These are phyloP conservation scores for Aurelia aurita DNA, from an alignment of 30 jellyfish, hydroid and myxozoan species.

Conservation along the genomic window DNA sequence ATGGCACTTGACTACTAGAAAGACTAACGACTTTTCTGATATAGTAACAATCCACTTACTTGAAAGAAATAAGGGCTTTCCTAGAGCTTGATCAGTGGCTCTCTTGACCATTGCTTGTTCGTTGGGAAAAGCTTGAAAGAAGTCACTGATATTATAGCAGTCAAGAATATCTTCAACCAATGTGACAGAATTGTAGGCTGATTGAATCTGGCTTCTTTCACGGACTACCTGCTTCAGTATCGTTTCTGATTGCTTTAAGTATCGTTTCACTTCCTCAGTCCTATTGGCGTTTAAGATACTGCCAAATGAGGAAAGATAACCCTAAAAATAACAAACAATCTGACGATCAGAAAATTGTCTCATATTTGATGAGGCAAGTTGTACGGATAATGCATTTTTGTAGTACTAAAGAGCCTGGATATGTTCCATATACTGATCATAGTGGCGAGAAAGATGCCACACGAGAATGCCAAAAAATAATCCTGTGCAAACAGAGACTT, in stretches of 20 bases:
- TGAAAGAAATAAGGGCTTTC: constrained; percentile 75
- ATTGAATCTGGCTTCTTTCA: constrained; percentile 41
- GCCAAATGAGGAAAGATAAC: constrained; percentile 2
- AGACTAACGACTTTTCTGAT: too few relatives aligned
- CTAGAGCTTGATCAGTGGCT: constrained; percentile 78
- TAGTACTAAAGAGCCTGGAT: too few relatives aligned
- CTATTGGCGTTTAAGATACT: constrained; percentile 10
- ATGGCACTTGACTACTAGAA: too few relatives aligned
- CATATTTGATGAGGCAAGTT: too few relatives aligned
- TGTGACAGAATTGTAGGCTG: constrained; percentile 20
- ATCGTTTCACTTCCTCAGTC: neutral
- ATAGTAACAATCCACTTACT: constrained; percentile 65
- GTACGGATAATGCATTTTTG: too few relatives aligned
- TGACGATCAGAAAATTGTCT: neutral
- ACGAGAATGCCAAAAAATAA: too few relatives aligned
- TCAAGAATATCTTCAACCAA: constrained; percentile 48
- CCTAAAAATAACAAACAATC: neutral
- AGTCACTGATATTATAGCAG: constrained; percentile 69
- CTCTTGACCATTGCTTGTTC: constrained; percentile 66
- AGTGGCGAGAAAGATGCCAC: too few relatives aligned
- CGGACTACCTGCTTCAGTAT: constrained; percentile 20
- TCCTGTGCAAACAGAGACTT: too few relatives aligned
- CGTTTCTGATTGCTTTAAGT: constrained; percentile 33
- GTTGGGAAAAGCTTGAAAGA: constrained; percentile 64
- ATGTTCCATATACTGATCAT: too few relatives aligned